phyloP scores from a whole-genome alignment of 2,797 vertebrate species.

The Chrosomus eos region DNA sequence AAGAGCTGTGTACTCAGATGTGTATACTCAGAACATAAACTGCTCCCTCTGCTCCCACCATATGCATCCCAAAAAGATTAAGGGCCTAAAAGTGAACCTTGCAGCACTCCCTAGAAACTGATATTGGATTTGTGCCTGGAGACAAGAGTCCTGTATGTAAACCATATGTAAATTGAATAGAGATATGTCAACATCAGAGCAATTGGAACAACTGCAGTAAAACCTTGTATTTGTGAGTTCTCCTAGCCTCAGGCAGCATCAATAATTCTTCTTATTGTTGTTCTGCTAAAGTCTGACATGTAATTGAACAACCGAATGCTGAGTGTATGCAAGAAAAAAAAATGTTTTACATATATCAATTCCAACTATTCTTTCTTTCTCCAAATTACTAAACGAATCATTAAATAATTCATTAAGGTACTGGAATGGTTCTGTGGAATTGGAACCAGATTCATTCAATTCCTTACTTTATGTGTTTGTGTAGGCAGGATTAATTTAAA shows the following conservation, averaged over 20 bases:
- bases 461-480: neutral
- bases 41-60: neutral
- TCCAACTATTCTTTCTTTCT: neutral
- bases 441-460: neutral
- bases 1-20: neutral
- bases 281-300: neutral
- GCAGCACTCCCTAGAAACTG: constrained; percentile 2
- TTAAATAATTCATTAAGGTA: neutral
- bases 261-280: neutral
- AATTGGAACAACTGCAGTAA: neutral
- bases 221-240: neutral
- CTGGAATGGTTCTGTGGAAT: neutral
- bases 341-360: neutral
- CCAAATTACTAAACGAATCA: neutral
- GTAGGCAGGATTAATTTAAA: neutral
- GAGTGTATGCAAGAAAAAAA: no score
- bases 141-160: neutral
- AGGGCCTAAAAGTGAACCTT: constrained; percentile 11
- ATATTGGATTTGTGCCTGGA: neutral
- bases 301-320: neutral
- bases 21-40: constrained; percentile 5
- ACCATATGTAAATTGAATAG: neutral
- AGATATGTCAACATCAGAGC: neutral
- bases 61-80: constrained; percentile 26
- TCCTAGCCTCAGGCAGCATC: neutral